Base-by-base conservation (phyloP, 2,888 invertebrate species). In the Abrostola triplasia region DNA sequence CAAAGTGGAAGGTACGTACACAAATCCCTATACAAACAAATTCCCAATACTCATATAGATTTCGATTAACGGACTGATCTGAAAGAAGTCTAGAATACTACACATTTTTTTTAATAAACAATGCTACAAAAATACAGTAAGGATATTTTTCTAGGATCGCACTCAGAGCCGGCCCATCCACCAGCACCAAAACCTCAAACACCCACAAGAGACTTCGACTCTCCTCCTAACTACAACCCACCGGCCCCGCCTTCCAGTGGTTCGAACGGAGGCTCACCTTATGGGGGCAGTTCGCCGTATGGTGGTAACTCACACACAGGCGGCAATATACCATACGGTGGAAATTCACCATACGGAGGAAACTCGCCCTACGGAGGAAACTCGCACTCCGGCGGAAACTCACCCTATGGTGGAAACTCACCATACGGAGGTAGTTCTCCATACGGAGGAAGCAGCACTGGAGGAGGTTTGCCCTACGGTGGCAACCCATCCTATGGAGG, bases 201-300 rank as follows among this genome's bases (percentile, higher is more conserved):
- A 11, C 90, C 92, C 5, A 74, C 88, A 8, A 79, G 81, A 40
- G 83, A 88, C 73, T 88, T 84, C 57, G 93, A 94, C 59, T 85
- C 88, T 2, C 78, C 88, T 1, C 95, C 95, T 5, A 89, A 86
- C 73, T 94, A 95, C 80, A 89, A 92, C 8, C 90, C 94, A n/a
- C 95, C 94, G 0, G 89, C 91, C 0, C 91, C 94, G 0, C 93
- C 94, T 0, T 42, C 79, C 24, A 82, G 78, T 63, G 72, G 80
- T 8, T 71, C 82, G 5, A 73, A 73, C 64, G 54, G 60, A 48
- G 73, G 73, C 53, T 71, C 76, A 36, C 76, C 64, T n/a, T 83
- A 86, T 59, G 72, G 77, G 35, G 76, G 73, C 6, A 35, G 24
- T 50, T 67, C 79, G 6, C 76, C 74, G 7, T 83, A 85, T 68